A percentile compares a stretch with the other conserved stretches of the same genome.
phyloP scores from a whole-genome alignment of 2,797 vertebrate genomes.

The Clamator glandarius region DNA sequence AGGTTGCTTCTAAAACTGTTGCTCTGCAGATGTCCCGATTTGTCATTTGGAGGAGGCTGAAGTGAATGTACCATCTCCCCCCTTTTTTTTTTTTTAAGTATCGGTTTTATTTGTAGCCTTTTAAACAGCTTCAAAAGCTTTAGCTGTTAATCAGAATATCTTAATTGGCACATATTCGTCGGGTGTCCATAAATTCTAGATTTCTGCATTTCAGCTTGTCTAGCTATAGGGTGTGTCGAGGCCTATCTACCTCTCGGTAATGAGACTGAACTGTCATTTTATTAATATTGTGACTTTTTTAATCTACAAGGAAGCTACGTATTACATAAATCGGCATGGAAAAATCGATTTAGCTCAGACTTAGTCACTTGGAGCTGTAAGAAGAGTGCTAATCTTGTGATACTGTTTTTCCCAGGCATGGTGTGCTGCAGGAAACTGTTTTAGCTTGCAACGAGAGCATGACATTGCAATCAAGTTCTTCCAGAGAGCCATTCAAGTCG shows the following conservation, averaged over 20 bases:
- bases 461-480: conserved; percentile 99
- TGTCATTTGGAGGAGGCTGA: neutral
- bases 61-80: neutral
- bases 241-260: neutral
- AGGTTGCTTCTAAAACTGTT: conserved; percentile 10
- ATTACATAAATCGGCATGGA: neutral
- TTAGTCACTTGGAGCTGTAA: neutral
- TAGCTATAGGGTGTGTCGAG: neutral
- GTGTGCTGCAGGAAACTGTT: conserved; percentile 98
- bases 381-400: neutral
- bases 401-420: conserved; percentile 83
- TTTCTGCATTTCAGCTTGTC: neutral
- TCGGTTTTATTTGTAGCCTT: neutral
- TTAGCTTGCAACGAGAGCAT: conserved; percentile 96
- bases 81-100: neutral
- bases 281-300: neutral
- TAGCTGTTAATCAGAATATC: neutral
- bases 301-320: neutral
- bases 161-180: neutral
- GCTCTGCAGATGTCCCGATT: neutral
- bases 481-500: conserved; percentile 97
- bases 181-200: neutral
- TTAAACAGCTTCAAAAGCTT: neutral
- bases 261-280: neutral
- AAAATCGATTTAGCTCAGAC: neutral